Evolutionary conservation across 2,113 vertebrate species (phyloP), one percentile per base, ranked within the genome.

Genomic region (Pungitius pungitius): DNA sequence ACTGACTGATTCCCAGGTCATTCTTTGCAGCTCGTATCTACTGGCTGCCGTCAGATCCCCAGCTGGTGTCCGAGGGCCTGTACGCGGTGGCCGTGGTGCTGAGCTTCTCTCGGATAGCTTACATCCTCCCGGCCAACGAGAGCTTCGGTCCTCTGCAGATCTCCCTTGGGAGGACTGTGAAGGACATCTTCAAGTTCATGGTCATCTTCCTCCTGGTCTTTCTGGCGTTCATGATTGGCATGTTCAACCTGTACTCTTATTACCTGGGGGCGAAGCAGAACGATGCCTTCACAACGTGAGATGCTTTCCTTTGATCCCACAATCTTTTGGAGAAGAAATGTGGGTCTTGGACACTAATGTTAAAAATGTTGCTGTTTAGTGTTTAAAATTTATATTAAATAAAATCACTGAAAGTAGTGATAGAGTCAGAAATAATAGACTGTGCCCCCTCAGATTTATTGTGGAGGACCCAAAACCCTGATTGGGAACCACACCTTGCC

Each of bases 141-240:
- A 99, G 97, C 88, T 97, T 99, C 22, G 97, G 97, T 1, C 97
- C 97, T 0, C 94, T 99, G 77, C 97, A 99, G 90, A 99, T 99
- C 90, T 99, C 97, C 2, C 94, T 99, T 18, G 97, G 97, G 60
- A 94, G 97, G 75, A 99, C 97, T 0, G 97, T 99, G 4, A 99
- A 99, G 84, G 97, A 99, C 85, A 99, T 99, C 91, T 97, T 99
- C 87, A 99, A 99, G 84, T 99, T 99, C 87, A 99, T 99, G 97
- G 97, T 99, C 87, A 99, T 99, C 92, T 99, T 99, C 89, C 96
- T 99, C 87, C 92, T 99, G 93, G 97, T 99, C 64, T 99, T 99
- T 80, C 93, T 99, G 90, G 97, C 97, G 35, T 99, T 99, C 91
- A 99, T 99, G 97, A 97, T 99, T 39, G 97, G 97, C 82, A 99